A percentile compares a stretch with the other conserved stretches of the same genome.
Evolutionary conservation across 2,113 vertebrate species (phyloP).

Genomic region (Hylia prasina): DNA sequence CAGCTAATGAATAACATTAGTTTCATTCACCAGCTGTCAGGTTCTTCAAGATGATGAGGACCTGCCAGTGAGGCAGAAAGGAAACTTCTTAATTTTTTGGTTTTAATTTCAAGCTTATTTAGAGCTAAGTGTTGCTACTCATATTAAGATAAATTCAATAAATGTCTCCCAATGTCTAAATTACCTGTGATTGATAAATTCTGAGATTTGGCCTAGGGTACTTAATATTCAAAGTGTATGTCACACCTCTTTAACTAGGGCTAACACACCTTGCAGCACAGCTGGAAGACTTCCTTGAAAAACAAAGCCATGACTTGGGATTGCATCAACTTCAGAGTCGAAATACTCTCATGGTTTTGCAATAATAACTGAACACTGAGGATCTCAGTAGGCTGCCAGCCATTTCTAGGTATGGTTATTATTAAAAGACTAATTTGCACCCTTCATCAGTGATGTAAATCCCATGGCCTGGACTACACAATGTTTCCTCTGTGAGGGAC

Average conservation of each 20-base stretch:
- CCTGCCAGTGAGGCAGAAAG: background rate
- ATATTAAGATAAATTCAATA: background rate
- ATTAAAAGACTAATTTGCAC: background rate
- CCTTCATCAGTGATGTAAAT: background rate
- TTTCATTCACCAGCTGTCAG: background rate
- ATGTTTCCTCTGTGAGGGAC: background rate
- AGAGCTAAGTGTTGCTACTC: background rate
- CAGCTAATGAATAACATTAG: background rate
- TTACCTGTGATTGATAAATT: background rate
- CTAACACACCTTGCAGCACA: background rate
- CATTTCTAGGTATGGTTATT: background rate
- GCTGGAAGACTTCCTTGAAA: background rate
- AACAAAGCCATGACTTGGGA: background rate
- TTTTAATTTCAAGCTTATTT: background rate
- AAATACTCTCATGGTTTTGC: background rate
- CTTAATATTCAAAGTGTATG: background rate
- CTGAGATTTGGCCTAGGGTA: background rate
- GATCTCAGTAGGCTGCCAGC: background rate
- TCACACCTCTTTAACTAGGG: background rate
- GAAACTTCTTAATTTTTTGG: background rate
- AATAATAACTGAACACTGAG: background rate
- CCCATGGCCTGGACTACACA: background rate
- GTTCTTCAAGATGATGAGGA: background rate
- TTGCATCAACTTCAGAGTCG: background rate
- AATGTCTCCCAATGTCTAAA: background rate